phyloP scores from a whole-genome alignment of 2,888 invertebrate species.

The Chrysodeixis includens region DNA sequence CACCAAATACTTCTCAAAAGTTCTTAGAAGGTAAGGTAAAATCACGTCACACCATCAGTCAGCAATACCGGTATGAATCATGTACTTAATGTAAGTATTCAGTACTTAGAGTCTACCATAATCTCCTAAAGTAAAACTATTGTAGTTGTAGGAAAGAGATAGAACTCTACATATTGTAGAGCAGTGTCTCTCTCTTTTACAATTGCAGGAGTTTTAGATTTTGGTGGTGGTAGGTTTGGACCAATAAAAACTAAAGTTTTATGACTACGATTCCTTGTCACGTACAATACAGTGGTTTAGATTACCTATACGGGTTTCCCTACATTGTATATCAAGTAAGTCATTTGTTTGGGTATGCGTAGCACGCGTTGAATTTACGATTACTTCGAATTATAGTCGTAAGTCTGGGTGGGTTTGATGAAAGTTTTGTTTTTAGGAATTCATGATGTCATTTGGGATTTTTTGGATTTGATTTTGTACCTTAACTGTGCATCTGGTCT shows the following conservation, averaged over 20 bases:
- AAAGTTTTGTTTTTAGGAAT: slow-evolving; percentile 39
- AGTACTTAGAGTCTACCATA: slow-evolving; percentile 7
- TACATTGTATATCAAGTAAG: slow-evolving; percentile 62
- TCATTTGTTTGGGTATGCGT: slow-evolving; percentile 73
- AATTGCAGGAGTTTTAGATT: too few relatives aligned
- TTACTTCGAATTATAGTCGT: slow-evolving; percentile 71
- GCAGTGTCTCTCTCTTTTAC: too few relatives aligned
- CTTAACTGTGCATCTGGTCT: neutral
- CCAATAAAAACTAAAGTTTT: slow-evolving; percentile 42
- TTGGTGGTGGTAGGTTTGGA: slow-evolving; percentile 6
- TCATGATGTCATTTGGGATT: slow-evolving; percentile 34
- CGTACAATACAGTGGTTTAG: slow-evolving; percentile 80
- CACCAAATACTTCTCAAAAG: neutral
- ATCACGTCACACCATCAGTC: slow-evolving; percentile 6
- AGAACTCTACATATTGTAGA: too few relatives aligned
- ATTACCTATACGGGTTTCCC: slow-evolving; percentile 82
- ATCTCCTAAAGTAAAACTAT: too few relatives aligned
- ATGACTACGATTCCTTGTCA: slow-evolving; percentile 78
- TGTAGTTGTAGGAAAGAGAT: neutral
- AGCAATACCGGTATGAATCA: slow-evolving; percentile 37
- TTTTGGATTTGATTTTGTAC: neutral
- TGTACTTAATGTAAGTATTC: slow-evolving; percentile 36
- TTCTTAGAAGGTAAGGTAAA: neutral
- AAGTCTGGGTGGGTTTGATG: slow-evolving; percentile 66
- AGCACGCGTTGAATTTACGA: slow-evolving; percentile 80